Base-by-base conservation (phyloP, 2,888 invertebrate genomes). In the Aphodius granarius region DNA sequence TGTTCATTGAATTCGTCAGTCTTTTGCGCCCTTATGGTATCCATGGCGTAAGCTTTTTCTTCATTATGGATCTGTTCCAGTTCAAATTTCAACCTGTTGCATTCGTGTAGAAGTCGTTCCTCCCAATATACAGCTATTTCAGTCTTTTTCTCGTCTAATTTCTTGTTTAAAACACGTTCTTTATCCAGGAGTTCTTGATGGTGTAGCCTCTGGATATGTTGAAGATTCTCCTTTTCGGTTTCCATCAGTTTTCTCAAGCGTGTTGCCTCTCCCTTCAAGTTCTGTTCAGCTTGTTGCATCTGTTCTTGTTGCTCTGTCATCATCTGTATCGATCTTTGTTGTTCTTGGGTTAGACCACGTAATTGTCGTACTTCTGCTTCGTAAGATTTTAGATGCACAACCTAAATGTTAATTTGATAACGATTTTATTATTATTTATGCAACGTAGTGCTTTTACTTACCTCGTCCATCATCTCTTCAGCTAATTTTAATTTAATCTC, bases 71-170 rank as follows among this genome's bases (percentile, higher is more conserved):
- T 88, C 83, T 90, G 89, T 83, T 91, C 91, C 81, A 92, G 84
- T 85, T 92, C 92, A 78, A 86, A 86, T 85, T 89, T 91, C 84
- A 92, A 86, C 86, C 91, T 88, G 81, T 89, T 88, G 86, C 90
- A 90, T 87, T 92, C 92, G 82, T 89, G 89, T 81, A 90, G 87
- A 81, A 92, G 84, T 85, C 90, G 89, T 79, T 91, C 89, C 84
- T 92, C 92, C 92, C 92, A 92, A 87, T 91, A 89, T 80, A 88
- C 87, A 77, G 90, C 90, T 79, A 89, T 89, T 84, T 90, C 89
- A 78, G 88, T 87, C 78, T 89, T 87, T 83, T 89, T 89, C 81
- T 89, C 88, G 80, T 89, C 88, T 79, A 90, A 85, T 79, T 83
- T 85, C 75, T 85, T 84, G 71, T 84, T 83, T 21, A 87, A 76